These are phyloP conservation scores for Cyprinodon variegatus DNA, from an alignment of 2,113 vertebrate species.

Conservation along the genomic window DNA sequence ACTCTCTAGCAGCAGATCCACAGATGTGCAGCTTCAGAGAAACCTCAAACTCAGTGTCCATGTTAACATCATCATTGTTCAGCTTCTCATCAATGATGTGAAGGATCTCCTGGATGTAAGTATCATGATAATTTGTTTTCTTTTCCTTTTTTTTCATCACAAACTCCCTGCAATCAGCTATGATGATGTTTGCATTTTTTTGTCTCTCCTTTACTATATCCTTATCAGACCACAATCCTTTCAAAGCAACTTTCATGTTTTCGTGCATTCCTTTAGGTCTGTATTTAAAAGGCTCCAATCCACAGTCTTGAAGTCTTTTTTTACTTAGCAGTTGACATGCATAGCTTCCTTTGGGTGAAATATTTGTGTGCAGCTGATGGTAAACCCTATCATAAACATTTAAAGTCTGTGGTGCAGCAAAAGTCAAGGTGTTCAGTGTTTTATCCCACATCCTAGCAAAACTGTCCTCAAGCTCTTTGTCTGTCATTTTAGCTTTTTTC, in stretches of 20 bases:
- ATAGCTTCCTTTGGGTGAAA: conserved; percentile 13
- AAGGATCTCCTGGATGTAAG: conserved; percentile 62
- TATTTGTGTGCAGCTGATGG: conserved; percentile 3
- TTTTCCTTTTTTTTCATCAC: rapidly evolving
- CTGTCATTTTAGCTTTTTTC: conserved; percentile 7
- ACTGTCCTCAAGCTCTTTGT: not conserved
- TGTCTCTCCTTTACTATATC: not conserved
- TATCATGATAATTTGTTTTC: conserved; percentile 51
- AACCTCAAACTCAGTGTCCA: conserved; percentile 29
- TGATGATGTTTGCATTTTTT: conserved; percentile 4
- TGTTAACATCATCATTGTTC: rapidly evolving
- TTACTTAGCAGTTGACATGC: not conserved
- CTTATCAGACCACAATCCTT: rapidly evolving
- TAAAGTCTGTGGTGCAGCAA: rapidly evolving
- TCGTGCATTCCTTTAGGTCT: rapidly evolving
- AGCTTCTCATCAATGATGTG: conserved; percentile 39
- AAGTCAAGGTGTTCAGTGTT: not conserved
- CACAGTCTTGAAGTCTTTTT: rapidly evolving
- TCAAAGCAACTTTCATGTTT: rapidly evolving
- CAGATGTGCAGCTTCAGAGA: conserved; percentile 71
- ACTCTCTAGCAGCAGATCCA: conserved; percentile 41
- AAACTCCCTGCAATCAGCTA: rapidly evolving
- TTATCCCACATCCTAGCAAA: conserved; percentile 64
- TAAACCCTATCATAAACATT: not conserved
- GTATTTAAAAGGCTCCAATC: not conserved